These are phyloP conservation scores for Rhogogaster chlorosoma DNA, from an alignment of 2,888 invertebrate genomes.

Conservation along the genomic window DNA sequence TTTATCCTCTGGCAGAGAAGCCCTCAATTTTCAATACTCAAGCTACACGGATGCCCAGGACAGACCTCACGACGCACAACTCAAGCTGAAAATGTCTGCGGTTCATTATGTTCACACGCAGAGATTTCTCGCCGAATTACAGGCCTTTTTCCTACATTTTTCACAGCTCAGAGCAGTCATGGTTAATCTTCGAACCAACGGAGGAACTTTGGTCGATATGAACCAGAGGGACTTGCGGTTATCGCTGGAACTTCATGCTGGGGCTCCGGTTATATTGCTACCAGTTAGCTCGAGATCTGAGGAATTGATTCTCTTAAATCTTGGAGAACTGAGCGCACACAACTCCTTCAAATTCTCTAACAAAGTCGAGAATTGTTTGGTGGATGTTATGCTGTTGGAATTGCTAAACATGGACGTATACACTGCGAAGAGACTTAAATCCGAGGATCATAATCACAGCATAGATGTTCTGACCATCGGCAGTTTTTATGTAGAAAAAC, in stretches of 20 bases:
- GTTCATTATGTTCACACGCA: constrained; percentile 97
- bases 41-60: constrained; percentile 75
- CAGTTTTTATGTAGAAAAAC: constrained; percentile 79
- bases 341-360: constrained; percentile 87
- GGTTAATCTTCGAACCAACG: constrained; percentile 83
- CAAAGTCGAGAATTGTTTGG: constrained; percentile 81
- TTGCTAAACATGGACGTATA: constrained; percentile 89
- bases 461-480: constrained; percentile 76
- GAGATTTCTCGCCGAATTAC: constrained; percentile 93
- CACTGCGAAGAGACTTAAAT: constrained; percentile 80
- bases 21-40: constrained; percentile 88
- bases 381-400: constrained; percentile 88
- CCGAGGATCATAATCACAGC: constrained; percentile 61
- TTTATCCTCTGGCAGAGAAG: constrained; percentile 89
- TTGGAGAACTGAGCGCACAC: constrained; percentile 87
- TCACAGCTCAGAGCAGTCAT: constrained; percentile 90
- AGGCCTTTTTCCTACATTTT: constrained; percentile 92
- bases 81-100: constrained; percentile 92
- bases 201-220: constrained; percentile 79
- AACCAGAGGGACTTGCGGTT: constrained; percentile 79
- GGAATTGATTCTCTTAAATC: constrained; percentile 88
- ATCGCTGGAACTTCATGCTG: constrained; percentile 83
- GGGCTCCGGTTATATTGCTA: constrained; percentile 91
- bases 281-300: constrained; percentile 91
- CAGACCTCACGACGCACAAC: constrained; percentile 82